phyloP scores from a whole-genome alignment of 1,140 invertebrate species.

The Wiebesia pumilae region DNA sequence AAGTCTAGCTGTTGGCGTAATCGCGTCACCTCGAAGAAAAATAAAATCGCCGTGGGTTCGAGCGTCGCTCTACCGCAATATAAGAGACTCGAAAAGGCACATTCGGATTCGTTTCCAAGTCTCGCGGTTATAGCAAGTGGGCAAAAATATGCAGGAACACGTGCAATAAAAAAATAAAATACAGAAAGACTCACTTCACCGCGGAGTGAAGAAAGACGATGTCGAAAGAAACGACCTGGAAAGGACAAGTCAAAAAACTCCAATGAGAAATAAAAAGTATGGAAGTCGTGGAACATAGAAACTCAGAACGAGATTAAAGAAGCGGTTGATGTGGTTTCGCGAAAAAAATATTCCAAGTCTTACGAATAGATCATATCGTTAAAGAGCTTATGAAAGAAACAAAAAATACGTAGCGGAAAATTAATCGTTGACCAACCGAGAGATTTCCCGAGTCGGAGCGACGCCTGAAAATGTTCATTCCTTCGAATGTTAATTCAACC shows the following conservation, averaged over 20 bases:
- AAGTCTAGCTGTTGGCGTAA: not conserved
- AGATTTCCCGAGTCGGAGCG: not conserved
- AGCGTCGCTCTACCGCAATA: constrained; percentile 18
- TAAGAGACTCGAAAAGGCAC: not conserved
- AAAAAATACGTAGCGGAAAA: constrained; percentile 20
- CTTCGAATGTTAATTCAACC: not conserved
- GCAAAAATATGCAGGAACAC: not conserved
- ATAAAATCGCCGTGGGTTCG: not conserved
- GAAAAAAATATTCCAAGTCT: constrained; percentile 4
- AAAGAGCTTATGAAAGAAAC: not conserved
- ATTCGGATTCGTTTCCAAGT: constrained; percentile 29
- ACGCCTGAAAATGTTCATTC: not conserved
- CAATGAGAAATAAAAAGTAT: not conserved
- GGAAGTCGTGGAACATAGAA: not conserved
- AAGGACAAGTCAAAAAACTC: constrained; percentile 3
- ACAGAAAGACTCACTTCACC: not conserved
- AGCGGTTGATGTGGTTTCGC: constrained; percentile 33
- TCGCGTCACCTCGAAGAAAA: not conserved
- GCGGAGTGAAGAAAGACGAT: constrained; percentile 27
- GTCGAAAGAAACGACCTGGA: constrained; percentile 22
- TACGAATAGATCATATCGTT: constrained; percentile 31
- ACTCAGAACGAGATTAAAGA: constrained; percentile 20
- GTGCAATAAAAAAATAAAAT: not conserved
- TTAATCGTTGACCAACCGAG: constrained; percentile 15
- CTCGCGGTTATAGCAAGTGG: not conserved